Base-by-base conservation (phyloP, 2,113 vertebrate genomes). In the Pelvicachromis taeniatus region DNA sequence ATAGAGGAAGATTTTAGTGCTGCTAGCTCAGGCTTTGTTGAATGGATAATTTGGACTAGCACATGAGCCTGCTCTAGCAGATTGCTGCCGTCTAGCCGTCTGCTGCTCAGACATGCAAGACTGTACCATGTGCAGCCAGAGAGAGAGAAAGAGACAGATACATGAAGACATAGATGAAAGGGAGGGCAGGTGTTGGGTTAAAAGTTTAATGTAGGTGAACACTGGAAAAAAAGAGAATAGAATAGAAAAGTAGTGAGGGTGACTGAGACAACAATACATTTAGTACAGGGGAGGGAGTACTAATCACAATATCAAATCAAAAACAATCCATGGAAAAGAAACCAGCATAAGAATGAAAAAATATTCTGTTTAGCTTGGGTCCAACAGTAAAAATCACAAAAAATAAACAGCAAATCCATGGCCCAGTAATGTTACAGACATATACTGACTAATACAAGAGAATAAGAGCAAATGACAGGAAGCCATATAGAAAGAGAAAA, bases 21-120 rank as follows among this genome's bases (percentile, higher is more conserved):
- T 75, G 78, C 91, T 75, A 82, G 78, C 80, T 59, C 77, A 54
- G 87, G 92, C 92, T 91, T 93, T 93, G 88, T 91, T 88, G 78
- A 87, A 89, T 45, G 77, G 88, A 91, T 87, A 77, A 33, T 80
- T 90, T 12, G 53, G 77, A 84, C 54, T 40, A 86, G 89, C 84
- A 84, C 90, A 88, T 45, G 82, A 91, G 85, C 90, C 86, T 93
- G 90, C 89, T 86, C 59, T 26, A 87, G 92, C 93, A 94, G 93
- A 94, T 93, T 93, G 92, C 87, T 89, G 89, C 89, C 85, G 94
- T 93, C 94, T 94, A 79, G 95, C 92, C 89, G 93, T 95, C 93
- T 94, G 90, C 90, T 94, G 93, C 90, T 95, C 95, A 95, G 94
- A 95, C 95, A 95, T 94, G 92, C 94, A 93, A 92, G 95, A 93